phyloP scores from a whole-genome alignment of 2,888 invertebrate genomes.

The Parelbella ahira region DNA sequence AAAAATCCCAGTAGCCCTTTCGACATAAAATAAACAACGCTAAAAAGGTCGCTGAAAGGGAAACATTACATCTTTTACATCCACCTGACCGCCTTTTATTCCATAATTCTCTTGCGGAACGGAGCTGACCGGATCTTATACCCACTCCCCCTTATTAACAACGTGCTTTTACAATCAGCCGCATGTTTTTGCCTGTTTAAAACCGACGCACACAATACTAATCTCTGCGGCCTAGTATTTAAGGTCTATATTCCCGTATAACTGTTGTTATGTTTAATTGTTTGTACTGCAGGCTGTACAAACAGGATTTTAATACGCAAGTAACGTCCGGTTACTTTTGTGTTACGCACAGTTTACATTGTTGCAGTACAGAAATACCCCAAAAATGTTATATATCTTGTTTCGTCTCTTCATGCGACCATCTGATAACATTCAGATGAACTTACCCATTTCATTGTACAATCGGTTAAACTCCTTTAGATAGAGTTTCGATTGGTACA shows the following conservation, averaged over 20 bases:
- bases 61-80: conserved; percentile 46
- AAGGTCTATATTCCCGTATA: neutral
- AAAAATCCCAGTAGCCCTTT: no score
- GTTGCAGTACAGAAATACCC: no score
- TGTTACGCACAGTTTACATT: no score
- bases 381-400: no score
- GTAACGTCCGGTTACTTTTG: conserved; percentile 46
- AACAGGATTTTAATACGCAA: conserved; percentile 25
- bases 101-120: conserved; percentile 47
- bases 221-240: no score
- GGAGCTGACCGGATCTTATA: conserved; percentile 40
- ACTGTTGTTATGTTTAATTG: neutral
- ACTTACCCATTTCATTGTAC: no score
- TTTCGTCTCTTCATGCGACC: no score
- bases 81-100: conserved; percentile 43
- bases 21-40: conserved; percentile 27
- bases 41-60: conserved; percentile 32
- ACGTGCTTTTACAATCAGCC: conserved; percentile 27
- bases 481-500: no score
- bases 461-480: no score
- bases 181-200: neutral
- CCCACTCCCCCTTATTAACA: conserved; percentile 40
- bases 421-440: no score
- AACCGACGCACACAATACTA: no score
- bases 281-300: neutral